Base-by-base conservation (phyloP, 2,888 invertebrate genomes). In the Masnerella sp. region DNA sequence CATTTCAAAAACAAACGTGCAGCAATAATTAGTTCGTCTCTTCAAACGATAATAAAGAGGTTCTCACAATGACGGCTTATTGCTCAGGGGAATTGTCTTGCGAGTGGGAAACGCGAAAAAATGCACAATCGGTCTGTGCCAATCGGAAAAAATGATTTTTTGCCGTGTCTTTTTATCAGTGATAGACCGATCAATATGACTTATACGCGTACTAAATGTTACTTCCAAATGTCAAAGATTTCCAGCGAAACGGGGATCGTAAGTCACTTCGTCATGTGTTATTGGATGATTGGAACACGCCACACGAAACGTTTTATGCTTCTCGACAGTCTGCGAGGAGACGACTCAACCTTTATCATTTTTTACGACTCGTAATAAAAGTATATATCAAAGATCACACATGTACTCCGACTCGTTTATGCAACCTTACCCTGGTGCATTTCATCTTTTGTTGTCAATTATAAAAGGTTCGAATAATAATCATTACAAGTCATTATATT, bases 171-270 rank as follows among this genome's bases (percentile, higher is more conserved):
- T 62, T 58, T 73, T 32, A 64, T 68, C 56, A 20, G 30, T 36
- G 72, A 68, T 73, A 56, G 68, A 58, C 32, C 62, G 28, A 68
- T 73, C 58, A 68, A 73, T 73, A 68, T 73, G 73, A 62, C 73
- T 67, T 68, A 68, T 51, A 54, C 51, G 38, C 68, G 73, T 61
- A 73, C 65, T 68, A 61, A 72, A 72, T 75, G 75, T 65, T 75
- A 64, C 34, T 68, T 72, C 15, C 61, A 75, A 73, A 73, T 75
- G 73, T 73, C 73, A 69, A 67, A 73, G 52, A 70, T 70, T 73
- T 58, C 62, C n/a, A 62, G 58, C 62, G 62, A 69, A 75, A 70
- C 70, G 58, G 52, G 42, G 72, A 68, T 40, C 54, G 68, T 75
- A 72, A 72, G 59, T 72, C 72, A 71, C 65, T 72, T 59, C 58